Base-by-base conservation (phyloP, 2,888 invertebrate species). In the Cheilosia urbana region DNA sequence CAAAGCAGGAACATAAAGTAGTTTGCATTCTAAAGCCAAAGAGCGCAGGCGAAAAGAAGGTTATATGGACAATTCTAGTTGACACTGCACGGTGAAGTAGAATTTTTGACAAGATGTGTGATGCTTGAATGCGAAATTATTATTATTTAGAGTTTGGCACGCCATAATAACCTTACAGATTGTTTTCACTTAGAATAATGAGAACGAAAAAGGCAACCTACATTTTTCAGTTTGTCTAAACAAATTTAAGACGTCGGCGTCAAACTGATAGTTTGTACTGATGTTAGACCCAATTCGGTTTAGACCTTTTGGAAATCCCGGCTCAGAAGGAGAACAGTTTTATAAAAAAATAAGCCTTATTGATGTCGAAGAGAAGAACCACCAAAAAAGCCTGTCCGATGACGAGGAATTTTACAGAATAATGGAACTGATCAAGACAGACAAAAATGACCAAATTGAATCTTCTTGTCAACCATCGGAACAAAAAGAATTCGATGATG, bases 401-500 rank as follows among this genome's bases (percentile, higher is more conserved):
- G 80, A 85, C 80, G 84, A 85, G 27, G 85, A 81, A 15, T 81
- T 81, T 45, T 81, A 77, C 49, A 60, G 63, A 45, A 66, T 85
- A 17, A 81, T 85, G 81, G 81, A 85, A 53, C 49, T 80, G 7
- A 63, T 77, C 40, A 85, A 77, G 30, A 77, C 85, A 0, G 76
- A 81, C 4, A 71, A 45, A 9, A 57, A 19, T 30, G 68, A 81
- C 3, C 2, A 21, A 37, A n/a, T 24, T 2, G 63, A 68, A 4
- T 51, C 21, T 5, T 15, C 24, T 13, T 24, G 24, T 13, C 21
- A n/a, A 51, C 6, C 5, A 6, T 27, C 42, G 24, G 15, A 51
- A 19, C 19, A 11, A 24, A 13, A 24, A 15, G 51, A 51, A 51
- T 15, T 19, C 7, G 68, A 72, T 45, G 77, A 81, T 15, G 4